phyloP scores from a whole-genome alignment of 2,888 invertebrate genomes.

The Limnephilus auricula region DNA sequence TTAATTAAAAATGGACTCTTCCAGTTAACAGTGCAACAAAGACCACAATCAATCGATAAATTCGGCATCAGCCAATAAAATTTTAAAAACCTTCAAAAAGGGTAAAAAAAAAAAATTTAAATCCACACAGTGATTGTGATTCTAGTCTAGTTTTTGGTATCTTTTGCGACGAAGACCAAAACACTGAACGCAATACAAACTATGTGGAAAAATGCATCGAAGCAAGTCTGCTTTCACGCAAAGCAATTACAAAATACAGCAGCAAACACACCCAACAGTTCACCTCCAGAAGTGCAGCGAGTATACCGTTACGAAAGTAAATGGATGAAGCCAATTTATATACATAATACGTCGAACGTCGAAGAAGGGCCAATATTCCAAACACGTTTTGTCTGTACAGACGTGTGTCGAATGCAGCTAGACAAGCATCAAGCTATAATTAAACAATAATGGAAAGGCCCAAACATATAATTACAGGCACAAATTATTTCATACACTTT shows the following conservation, averaged over 20 bases:
- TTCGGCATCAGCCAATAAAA: not conserved
- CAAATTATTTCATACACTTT: no score
- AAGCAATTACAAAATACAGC: not conserved
- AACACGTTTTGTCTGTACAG: no score
- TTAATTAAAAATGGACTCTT: not conserved
- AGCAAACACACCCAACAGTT: not conserved
- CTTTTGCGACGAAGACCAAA: not conserved
- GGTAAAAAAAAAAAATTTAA: not conserved
- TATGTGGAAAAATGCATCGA: slow-evolving; percentile 39
- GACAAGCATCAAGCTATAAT: no score
- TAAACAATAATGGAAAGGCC: no score
- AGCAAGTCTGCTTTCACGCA: not conserved
- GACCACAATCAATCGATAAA: not conserved
- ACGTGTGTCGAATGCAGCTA: no score
- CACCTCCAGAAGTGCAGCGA: not conserved
- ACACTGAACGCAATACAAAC: slow-evolving; percentile 3
- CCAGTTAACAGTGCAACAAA: not conserved
- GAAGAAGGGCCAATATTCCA: no score
- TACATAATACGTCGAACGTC: no score
- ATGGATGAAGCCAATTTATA: no score
- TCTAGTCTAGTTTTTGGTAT: slow-evolving; percentile 30
- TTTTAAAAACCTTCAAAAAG: not conserved
- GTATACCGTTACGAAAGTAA: not conserved
- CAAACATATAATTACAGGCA: no score
- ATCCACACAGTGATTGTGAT: not conserved